Conservation (phyloP, 2,797 vertebrate genomes). For the Mustela erminea region DNA sequence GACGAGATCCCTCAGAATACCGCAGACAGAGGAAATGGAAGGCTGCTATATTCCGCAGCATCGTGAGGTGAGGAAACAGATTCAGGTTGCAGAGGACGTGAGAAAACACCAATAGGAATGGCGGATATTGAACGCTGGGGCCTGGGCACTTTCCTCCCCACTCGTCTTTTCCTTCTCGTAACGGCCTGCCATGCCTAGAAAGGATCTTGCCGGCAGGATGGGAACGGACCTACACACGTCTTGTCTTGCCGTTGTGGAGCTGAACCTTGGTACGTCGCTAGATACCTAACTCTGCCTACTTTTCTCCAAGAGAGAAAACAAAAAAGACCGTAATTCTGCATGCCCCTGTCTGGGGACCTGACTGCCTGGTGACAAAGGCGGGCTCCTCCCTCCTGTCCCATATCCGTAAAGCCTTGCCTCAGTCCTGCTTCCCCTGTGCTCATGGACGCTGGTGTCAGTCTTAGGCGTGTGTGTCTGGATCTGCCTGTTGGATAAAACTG, state of each 20-base stretch:
- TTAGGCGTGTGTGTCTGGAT: background rate
- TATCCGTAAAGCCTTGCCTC: background rate
- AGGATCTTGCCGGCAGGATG: background rate
- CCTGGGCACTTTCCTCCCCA: background rate
- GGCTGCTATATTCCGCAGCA: background rate
- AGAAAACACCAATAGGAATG: background rate
- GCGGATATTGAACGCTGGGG: background rate
- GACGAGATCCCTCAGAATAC: background rate
- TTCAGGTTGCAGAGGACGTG: accelerated
- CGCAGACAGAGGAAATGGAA: background rate
- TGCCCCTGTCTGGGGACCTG: background rate
- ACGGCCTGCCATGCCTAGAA: background rate
- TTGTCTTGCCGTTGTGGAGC: background rate
- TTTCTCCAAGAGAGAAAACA: conserved; percentile 3
- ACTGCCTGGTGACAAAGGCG: background rate
- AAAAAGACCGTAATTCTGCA: background rate
- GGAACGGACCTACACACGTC: background rate
- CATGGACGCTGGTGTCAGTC: background rate
- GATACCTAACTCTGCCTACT: background rate
- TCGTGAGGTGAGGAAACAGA: background rate
- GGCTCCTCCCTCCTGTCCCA: background rate
- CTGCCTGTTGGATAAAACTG: background rate
- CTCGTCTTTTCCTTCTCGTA: background rate
- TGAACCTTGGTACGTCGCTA: background rate
- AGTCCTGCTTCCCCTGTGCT: background rate